Evolutionary conservation across 2,797 vertebrate genomes (phyloP).

Genomic region (Halcyon smyrnensis): DNA sequence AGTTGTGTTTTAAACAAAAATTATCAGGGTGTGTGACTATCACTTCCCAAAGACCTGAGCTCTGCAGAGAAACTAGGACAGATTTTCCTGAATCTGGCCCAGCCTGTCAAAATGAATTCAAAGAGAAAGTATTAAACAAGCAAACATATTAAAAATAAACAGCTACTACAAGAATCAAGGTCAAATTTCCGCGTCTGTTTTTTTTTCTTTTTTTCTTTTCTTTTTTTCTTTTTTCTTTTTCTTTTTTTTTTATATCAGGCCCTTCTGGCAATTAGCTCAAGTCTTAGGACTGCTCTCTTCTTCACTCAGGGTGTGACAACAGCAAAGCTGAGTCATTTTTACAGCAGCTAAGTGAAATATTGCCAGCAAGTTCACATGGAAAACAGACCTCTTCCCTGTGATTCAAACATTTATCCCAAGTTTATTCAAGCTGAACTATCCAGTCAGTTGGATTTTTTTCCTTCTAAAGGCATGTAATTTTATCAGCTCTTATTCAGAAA

Average conservation of each 20-base stretch:
- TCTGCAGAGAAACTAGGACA: slow-evolving; percentile 12
- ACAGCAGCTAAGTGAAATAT: slow-evolving; percentile 34
- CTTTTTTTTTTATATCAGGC: neutral
- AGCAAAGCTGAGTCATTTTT: slow-evolving; percentile 54
- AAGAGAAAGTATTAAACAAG: slow-evolving; percentile 36
- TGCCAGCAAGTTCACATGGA: neutral
- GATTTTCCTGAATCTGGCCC: neutral
- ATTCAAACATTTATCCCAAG: neutral
- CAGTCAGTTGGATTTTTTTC: neutral
- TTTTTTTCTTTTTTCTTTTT: neutral
- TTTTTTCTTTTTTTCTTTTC: neutral
- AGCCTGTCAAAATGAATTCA: slow-evolving; percentile 1
- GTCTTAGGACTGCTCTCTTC: slow-evolving; percentile 38
- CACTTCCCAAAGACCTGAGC: neutral
- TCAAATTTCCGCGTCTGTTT: neutral
- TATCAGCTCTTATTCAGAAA: neutral
- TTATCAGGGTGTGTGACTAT: neutral
- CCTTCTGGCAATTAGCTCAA: slow-evolving; percentile 38
- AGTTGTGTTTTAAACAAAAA: neutral
- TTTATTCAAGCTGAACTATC: neutral
- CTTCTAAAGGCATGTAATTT: neutral
- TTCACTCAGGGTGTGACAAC: slow-evolving; percentile 30
- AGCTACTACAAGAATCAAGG: neutral
- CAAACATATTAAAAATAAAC: slow-evolving; percentile 37
- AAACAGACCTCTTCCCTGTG: neutral